These are phyloP conservation scores for Porites rus DNA, from an alignment of 92 coral and sea anemone genomes.

Conservation along the genomic window DNA sequence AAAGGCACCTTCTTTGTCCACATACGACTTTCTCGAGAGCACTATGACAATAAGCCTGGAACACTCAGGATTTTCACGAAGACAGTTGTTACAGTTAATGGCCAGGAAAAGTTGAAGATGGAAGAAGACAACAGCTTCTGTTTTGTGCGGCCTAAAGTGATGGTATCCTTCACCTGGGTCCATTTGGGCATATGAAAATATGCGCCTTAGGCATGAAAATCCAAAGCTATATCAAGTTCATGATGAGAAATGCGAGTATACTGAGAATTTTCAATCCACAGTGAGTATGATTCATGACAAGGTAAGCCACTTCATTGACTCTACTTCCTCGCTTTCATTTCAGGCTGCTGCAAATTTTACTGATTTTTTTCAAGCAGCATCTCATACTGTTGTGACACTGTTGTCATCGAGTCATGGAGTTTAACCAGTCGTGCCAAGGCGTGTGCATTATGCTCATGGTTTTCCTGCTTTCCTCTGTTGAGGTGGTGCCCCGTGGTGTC, in stretches of 20 bases:
- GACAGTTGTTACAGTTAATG: neutral
- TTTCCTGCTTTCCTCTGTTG: neutral
- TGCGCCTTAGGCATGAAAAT: too few species aligned
- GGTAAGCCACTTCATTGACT: neutral
- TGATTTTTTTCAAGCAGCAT: neutral
- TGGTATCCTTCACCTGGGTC: too few species aligned
- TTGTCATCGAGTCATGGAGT: neutral
- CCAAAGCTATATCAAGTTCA: too few species aligned
- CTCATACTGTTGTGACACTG: neutral
- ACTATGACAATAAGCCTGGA: constrained; percentile 13
- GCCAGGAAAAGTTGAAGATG: too few species aligned
- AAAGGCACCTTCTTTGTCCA: constrained; percentile 12
- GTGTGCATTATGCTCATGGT: neutral
- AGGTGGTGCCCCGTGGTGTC: neutral
- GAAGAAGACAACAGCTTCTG: too few species aligned
- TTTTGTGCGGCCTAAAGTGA: too few species aligned
- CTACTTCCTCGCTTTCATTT: neutral
- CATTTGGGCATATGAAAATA: too few species aligned
- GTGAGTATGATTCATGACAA: too few species aligned
- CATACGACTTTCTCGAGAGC: constrained; percentile 14
- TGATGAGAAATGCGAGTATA: too few species aligned
- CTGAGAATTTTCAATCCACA: too few species aligned
- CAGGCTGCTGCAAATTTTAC: neutral
- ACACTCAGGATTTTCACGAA: constrained; percentile 14
- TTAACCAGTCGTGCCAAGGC: neutral